Conservation (phyloP, 2,888 invertebrate genomes). For the Bellardia bayeri region DNA sequence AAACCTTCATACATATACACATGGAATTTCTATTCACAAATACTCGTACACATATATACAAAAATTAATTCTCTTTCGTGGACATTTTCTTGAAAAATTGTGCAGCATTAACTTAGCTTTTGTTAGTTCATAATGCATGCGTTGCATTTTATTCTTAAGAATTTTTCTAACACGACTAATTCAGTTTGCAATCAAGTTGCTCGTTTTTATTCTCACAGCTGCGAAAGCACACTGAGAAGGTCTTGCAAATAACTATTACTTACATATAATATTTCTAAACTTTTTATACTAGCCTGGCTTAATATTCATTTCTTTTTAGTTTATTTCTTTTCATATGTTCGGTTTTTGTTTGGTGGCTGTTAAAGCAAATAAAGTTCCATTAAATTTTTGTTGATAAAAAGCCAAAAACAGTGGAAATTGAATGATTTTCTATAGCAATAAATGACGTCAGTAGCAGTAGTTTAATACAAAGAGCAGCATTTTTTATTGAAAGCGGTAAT, state of each 20-base stretch:
- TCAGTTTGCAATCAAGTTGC: slow-evolving; percentile 68
- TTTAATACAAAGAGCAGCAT: slow-evolving; percentile 28
- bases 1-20: background rate
- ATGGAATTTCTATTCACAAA: background rate
- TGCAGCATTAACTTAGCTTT: slow-evolving; percentile 65
- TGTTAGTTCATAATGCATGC: slow-evolving; percentile 70
- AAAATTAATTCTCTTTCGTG: slow-evolving; percentile 11
- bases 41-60: background rate
- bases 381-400: slow-evolving; percentile 57
- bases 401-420: slow-evolving; percentile 57
- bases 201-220: slow-evolving; percentile 8
- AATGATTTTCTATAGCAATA: slow-evolving; percentile 58
- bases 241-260: background rate
- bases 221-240: background rate
- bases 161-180: slow-evolving; percentile 64
- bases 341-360: slow-evolving; percentile 25
- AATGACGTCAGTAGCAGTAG: slow-evolving; percentile 64
- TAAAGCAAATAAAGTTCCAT: slow-evolving; percentile 53
- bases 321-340: slow-evolving; percentile 16
- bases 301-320: slow-evolving; percentile 6
- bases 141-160: slow-evolving; percentile 61
- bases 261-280: background rate
- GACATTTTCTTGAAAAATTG: slow-evolving; percentile 64
- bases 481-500: slow-evolving; percentile 21
- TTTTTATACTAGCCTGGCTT: background rate